These are phyloP conservation scores for Hiodon tergisus DNA, from an alignment of 2,113 vertebrate species.

Conservation along the genomic window DNA sequence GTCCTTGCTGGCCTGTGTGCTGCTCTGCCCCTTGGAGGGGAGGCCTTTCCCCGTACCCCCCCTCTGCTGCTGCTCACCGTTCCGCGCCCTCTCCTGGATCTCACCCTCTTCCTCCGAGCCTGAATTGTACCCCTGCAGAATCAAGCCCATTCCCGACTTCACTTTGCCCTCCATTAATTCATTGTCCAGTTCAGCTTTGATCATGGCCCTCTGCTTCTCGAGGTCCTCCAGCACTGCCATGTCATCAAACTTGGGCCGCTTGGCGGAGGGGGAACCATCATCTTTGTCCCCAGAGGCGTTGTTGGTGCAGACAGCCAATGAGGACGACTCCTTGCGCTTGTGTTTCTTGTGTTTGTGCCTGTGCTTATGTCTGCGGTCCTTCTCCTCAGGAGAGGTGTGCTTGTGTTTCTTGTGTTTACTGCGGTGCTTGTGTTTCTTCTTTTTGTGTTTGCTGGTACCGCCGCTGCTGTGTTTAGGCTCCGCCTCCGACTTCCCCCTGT, in stretches of 20 bases:
- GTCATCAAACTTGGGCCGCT: conserved; percentile 90
- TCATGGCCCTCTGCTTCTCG: conserved; percentile 94
- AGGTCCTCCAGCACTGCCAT: conserved; percentile 90
- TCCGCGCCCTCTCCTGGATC: conserved; percentile 76
- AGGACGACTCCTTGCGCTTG: conserved; percentile 78
- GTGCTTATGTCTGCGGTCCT: conserved; percentile 88
- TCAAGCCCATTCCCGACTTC: conserved; percentile 96
- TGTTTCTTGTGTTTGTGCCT: conserved; percentile 97
- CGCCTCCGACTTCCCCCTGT: conserved; percentile 69
- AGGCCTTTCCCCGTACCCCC: conserved; percentile 61
- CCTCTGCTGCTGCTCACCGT: conserved; percentile 72
- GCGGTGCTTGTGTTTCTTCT: conserved; percentile 98
- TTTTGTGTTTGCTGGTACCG: conserved; percentile 81
- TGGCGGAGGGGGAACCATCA: conserved; percentile 76
- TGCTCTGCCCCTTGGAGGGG: conserved; percentile 54
- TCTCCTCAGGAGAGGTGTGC: conserved; percentile 87
- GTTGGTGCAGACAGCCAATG: conserved; percentile 25
- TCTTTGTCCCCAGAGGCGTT: conserved; percentile 64
- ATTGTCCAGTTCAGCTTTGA: conserved; percentile 97
- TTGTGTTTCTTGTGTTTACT: conserved; percentile 98
- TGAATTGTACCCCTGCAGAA: conserved; percentile 95
- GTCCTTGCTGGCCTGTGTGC: conserved; percentile 24
- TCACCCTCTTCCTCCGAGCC: conserved; percentile 94
- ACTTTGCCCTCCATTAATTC: conserved; percentile 98
- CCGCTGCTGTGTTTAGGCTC: conserved; percentile 68